Evolutionary conservation across 64 coral and sea anemone genomes (phyloP), one percentile per base, ranked within the genome.

Genomic region (Acropora yongei): DNA sequence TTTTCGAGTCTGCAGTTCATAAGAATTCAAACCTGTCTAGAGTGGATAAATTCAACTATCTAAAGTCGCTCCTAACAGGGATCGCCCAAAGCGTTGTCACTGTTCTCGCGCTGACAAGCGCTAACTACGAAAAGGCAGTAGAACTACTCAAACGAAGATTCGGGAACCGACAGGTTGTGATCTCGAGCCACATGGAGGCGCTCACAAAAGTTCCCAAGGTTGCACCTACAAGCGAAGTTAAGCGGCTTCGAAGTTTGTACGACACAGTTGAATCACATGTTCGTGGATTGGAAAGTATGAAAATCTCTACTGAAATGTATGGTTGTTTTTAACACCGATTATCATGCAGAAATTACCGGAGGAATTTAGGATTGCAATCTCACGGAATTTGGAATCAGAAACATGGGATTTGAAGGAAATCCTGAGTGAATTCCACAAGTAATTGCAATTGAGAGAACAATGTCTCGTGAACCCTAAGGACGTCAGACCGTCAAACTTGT

Each of bases 11-110:
- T 40, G 53, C 78, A 6, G 80, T 91, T 18, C 71, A 92, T 8
- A 61, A 83, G 42, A 92, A 92, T 44, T 66, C 14, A 57, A 82
- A 77, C 12, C 80, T 91, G 53, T 49, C 89, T 49, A 1, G 14
- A 17, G 79, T 84, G 30, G 68, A 76, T 18, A 84, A 91, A 60
- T 76, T 91, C 60, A 91, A 80, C 51, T 89, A 93, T 82, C 74
- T 93, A 77, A 57, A 66, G 72, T 68, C 45, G 13, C 50, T 80
- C 17, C 76, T 93, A 8, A 86, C 65, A 44, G 91, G 82, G 8
- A 51, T 73, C 8, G 81, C 82, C n/a, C 68, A 44, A 66, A 58
- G 50, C 7, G 67, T 44, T 19, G 49, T 80, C 51, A 44, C 74
- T 65, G 84, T 83, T 3, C 17, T 93, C 5, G 78, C 86, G 12